Evolutionary conservation across 2,113 vertebrate genomes (phyloP).

Genomic region (Taurulus bubalis): DNA sequence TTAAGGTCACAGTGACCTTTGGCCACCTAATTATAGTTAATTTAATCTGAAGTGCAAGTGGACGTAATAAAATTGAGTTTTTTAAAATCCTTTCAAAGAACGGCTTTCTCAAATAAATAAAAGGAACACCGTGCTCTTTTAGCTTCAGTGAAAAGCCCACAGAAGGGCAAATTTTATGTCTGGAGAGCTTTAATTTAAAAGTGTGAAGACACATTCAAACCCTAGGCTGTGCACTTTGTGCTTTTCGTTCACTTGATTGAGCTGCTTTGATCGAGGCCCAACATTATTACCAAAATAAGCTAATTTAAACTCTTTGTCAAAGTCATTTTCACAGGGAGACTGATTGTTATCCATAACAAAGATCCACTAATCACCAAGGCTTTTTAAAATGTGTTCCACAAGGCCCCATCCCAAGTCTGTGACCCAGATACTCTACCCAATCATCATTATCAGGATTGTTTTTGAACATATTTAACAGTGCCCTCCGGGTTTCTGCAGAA

Average conservation of each 20-base stretch:
- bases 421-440: neutral
- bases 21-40: neutral
- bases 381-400: neutral
- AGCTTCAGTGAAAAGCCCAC: slow-evolving; percentile 46
- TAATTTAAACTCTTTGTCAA: slow-evolving; percentile 60
- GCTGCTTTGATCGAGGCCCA: slow-evolving; percentile 54
- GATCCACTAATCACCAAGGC: slow-evolving; percentile 31
- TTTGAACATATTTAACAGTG: slow-evolving; percentile 25
- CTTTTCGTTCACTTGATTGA: slow-evolving; percentile 40
- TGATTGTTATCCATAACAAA: slow-evolving; percentile 37
- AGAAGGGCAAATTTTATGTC: slow-evolving; percentile 38
- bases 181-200: slow-evolving; percentile 35
- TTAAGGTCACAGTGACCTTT: neutral
- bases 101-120: neutral
- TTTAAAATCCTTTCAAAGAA: slow-evolving; percentile 25
- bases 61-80: neutral
- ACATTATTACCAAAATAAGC: slow-evolving; percentile 46
- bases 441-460: slow-evolving; percentile 28
- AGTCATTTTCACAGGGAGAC: slow-evolving; percentile 47
- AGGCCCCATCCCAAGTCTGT: slow-evolving; percentile 2
- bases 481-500: neutral
- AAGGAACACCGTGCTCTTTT: slow-evolving; percentile 23
- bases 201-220: slow-evolving; percentile 22
- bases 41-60: neutral
- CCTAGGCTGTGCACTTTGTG: slow-evolving; percentile 17